Evolutionary conservation across 2,888 invertebrate species (phyloP).

Genomic region (Aproaerema taeniolella): DNA sequence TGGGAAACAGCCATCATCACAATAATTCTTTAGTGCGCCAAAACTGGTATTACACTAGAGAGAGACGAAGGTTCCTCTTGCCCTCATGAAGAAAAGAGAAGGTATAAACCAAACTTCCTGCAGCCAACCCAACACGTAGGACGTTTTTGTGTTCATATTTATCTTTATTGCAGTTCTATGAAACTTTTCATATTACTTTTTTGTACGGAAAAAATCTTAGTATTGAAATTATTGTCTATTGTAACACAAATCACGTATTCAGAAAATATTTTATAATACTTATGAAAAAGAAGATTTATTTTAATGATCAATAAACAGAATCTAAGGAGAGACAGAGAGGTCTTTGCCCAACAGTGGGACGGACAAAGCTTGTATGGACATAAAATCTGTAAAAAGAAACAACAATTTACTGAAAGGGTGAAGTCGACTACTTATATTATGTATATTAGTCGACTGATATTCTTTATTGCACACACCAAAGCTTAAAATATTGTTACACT

Average conservation of each 20-base stretch:
- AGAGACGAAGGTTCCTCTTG: constrained; percentile 22
- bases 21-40: constrained; percentile 41
- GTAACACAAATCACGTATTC: not conserved
- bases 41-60: constrained; percentile 49
- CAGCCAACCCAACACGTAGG: constrained; percentile 30
- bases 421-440: too few species aligned
- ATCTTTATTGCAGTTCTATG: constrained; percentile 34
- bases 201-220: constrained; percentile 3
- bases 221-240: constrained; percentile 6
- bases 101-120: constrained; percentile 33
- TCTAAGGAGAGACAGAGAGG: too few species aligned
- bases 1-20: constrained; percentile 30
- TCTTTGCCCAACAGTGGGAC: too few species aligned
- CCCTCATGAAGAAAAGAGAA: constrained; percentile 22
- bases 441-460: too few species aligned
- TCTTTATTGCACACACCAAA: too few species aligned
- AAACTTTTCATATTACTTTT: constrained; percentile 8
- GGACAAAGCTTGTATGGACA: too few species aligned
- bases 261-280: too few species aligned
- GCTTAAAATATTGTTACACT: too few species aligned
- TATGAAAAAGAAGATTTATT: too few species aligned
- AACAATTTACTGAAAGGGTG: too few species aligned
- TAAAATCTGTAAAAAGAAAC: too few species aligned
- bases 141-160: constrained; percentile 26
- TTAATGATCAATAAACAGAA: too few species aligned